phyloP scores from a whole-genome alignment of 1,140 invertebrate genomes.

The Gryllus bimaculatus region DNA sequence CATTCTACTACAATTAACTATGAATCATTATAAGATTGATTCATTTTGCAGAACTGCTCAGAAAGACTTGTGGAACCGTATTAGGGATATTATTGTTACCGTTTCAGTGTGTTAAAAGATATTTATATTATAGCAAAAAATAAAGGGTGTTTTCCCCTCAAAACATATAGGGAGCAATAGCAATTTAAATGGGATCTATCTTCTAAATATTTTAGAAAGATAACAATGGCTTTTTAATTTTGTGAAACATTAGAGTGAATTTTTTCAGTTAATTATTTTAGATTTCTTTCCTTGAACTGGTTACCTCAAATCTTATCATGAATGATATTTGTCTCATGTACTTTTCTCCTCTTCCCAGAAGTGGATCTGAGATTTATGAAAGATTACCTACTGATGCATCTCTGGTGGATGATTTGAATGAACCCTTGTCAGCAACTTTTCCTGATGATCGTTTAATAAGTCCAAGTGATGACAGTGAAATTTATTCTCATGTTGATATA shows the following conservation, averaged over 20 bases:
- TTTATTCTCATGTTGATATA: conserved; percentile 51
- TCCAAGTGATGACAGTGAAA: conserved; percentile 59
- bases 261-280: not conserved
- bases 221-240: not conserved
- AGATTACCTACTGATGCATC: conserved; percentile 52
- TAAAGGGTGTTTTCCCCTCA: too few relatives aligned
- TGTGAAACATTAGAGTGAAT: not conserved
- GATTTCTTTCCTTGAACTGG: not conserved
- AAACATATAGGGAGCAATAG: too few relatives aligned
- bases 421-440: conserved; percentile 37
- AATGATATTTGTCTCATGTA: not conserved
- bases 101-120: too few relatives aligned
- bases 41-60: too few relatives aligned
- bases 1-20: too few relatives aligned
- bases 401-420: conserved; percentile 38
- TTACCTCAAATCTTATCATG: not conserved
- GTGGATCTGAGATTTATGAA: conserved; percentile 77
- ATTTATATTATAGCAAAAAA: too few relatives aligned
- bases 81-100: too few relatives aligned
- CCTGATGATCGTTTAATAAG: conserved; percentile 37
- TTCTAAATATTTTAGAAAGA: too few relatives aligned
- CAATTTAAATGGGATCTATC: too few relatives aligned
- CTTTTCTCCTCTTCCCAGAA: conserved; percentile 37
- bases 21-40: too few relatives aligned
- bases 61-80: too few relatives aligned